Conservation (phyloP, 2,113 vertebrate genomes). For the Delphinapterus leucas region DNA sequence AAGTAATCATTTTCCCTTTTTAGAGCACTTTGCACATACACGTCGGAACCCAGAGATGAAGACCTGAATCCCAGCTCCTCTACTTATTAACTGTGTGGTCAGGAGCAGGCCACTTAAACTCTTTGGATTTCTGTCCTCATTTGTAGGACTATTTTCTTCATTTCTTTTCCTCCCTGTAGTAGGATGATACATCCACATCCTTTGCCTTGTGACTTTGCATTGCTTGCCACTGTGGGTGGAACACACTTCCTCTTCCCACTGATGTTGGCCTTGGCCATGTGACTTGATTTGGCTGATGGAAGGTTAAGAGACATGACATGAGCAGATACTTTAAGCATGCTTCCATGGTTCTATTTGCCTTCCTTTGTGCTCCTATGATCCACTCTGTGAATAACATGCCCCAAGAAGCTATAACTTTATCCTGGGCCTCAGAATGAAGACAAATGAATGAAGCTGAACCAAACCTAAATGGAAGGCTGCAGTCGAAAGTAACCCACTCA, state of each 20-base stretch:
- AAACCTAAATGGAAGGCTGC: background rate
- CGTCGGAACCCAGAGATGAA: background rate
- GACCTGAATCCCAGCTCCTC: background rate
- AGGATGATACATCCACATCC: background rate
- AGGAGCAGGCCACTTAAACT: background rate
- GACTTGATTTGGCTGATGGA: background rate
- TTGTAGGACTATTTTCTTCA: background rate
- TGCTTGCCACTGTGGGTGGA: background rate
- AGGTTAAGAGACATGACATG: background rate
- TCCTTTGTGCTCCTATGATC: background rate
- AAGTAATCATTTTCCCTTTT: background rate
- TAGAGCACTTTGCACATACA: background rate
- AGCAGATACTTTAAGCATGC: background rate
- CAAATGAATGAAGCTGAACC: background rate
- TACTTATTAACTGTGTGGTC: background rate
- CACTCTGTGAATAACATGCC: background rate
- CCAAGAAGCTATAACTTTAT: background rate
- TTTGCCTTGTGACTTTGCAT: background rate
- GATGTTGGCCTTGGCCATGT: background rate
- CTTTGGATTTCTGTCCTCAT: background rate
- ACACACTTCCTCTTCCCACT: background rate
- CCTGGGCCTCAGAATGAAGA: background rate
- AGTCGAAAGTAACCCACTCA: background rate
- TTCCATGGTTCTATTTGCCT: background rate
- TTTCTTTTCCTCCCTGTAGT: background rate